phyloP scores from a whole-genome alignment of 2,888 invertebrate species.

The Frankliniella fusca region DNA sequence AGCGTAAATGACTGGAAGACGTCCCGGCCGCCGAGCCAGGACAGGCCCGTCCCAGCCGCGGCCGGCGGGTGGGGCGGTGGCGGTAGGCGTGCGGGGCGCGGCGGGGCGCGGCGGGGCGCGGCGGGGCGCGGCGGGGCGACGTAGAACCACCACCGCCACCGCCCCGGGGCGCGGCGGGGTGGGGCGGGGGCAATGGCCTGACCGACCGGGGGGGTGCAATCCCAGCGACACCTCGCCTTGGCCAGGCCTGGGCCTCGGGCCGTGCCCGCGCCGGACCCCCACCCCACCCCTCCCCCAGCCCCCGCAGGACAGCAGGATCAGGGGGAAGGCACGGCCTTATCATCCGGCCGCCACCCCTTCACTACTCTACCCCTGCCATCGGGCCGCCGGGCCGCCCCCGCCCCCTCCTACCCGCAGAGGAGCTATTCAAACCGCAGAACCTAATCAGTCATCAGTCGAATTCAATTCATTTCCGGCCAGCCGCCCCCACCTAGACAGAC shows the following conservation, averaged over 20 bases:
- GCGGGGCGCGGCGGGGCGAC: not conserved
- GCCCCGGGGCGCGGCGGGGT: not conserved
- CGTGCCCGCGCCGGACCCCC: not conserved
- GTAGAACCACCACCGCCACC: too few relatives aligned
- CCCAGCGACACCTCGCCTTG: slow-evolving; percentile 13
- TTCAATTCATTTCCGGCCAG: not conserved
- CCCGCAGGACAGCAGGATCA: not conserved
- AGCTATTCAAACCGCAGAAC: slow-evolving; percentile 15
- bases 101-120: not conserved
- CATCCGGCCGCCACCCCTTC: not conserved
- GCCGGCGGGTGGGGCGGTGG: too few relatives aligned
- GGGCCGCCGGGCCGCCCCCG: not conserved
- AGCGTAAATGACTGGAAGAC: slow-evolving; percentile 4
- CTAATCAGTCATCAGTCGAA: slow-evolving; percentile 20
- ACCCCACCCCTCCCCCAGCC: not conserved
- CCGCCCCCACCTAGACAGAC: not conserved
- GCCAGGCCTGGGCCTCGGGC: not conserved
- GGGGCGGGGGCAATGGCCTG: not conserved
- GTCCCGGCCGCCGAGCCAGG: not conserved
- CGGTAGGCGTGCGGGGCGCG: too few relatives aligned
- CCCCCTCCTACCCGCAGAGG: not conserved
- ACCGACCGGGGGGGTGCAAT: not conserved
- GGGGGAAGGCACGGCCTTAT: not conserved
- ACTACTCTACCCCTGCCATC: not conserved
- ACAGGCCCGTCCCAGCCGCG: too few relatives aligned